Conservation (phyloP, 2,888 invertebrate genomes). For the Craniophora ligustri region DNA sequence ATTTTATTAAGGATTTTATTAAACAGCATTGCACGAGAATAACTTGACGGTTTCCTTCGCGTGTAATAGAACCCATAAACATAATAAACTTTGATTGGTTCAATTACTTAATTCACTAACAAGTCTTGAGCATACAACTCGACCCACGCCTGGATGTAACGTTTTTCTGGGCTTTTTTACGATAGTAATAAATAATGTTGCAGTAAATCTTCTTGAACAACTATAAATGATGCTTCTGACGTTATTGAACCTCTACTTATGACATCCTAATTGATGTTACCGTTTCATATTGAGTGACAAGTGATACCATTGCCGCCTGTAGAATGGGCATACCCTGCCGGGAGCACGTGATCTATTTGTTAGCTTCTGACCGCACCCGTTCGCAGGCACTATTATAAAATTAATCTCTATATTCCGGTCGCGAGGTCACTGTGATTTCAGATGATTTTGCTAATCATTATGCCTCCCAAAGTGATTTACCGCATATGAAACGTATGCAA, state of each 20-base stretch:
- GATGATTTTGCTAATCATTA: conserved; percentile 31
- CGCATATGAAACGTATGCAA: too few species aligned
- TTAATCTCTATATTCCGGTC: conserved; percentile 52
- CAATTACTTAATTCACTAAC: conserved; percentile 74
- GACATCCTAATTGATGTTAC: conserved; percentile 7
- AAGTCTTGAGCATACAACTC: conserved; percentile 60
- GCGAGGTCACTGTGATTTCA: conserved; percentile 48
- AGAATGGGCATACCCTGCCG: conserved; percentile 13
- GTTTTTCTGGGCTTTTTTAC: conserved; percentile 54
- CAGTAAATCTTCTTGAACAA: conserved; percentile 30
- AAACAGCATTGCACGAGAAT: conserved; percentile 47
- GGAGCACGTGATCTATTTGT: conserved; percentile 60
- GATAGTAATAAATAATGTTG: conserved; percentile 39
- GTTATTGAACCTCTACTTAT: neutral
- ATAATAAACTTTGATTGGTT: conserved; percentile 71
- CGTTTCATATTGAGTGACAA: conserved; percentile 8
- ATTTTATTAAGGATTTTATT: conserved; percentile 14
- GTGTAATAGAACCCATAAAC: conserved; percentile 55
- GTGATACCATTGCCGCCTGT: conserved; percentile 5
- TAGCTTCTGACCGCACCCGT: conserved; percentile 57
- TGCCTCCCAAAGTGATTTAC: conserved; percentile 8
- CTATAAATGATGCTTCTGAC: neutral
- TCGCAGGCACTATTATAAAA: conserved; percentile 56
- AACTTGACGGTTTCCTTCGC: conserved; percentile 60
- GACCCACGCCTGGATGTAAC: conserved; percentile 58